Percentiles rank a stretch among this genome's conserved stretches.
Conservation (phyloP, 2,113 vertebrate genomes). For the Pimephales promelas region DNA sequence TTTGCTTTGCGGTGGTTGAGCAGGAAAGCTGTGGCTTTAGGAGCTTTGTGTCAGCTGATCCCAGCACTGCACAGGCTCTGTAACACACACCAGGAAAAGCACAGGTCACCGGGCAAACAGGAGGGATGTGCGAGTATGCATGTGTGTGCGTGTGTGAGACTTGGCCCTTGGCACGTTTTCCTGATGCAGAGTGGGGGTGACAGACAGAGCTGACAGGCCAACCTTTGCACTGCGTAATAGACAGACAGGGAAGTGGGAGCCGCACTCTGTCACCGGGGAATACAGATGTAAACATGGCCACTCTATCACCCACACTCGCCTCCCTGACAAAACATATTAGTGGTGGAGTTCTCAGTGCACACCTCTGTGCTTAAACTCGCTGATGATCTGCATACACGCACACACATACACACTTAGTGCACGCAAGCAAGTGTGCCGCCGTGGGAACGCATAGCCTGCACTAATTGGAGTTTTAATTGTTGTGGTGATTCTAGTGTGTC, state of each 20-base stretch:
- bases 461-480: constrained; percentile 53
- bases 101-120: constrained; percentile 29
- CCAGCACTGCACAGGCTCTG: constrained; percentile 25
- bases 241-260: constrained; percentile 46
- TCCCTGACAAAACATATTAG: constrained; percentile 56
- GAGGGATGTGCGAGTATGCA: neutral
- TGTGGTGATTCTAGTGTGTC: constrained; percentile 43
- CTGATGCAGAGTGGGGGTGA: constrained; percentile 51
- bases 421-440: neutral
- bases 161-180: constrained; percentile 19
- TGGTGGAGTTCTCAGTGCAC: constrained; percentile 36
- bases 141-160: neutral
- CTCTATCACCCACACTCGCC: constrained; percentile 44
- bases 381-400: constrained; percentile 40
- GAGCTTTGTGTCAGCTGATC: constrained; percentile 48
- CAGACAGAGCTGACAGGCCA: constrained; percentile 50
- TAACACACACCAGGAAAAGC: constrained; percentile 20
- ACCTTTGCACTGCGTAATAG: constrained; percentile 46
- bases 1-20: constrained; percentile 32
- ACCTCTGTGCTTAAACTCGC: constrained; percentile 41
- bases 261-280: constrained; percentile 33
- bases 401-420: constrained; percentile 1
- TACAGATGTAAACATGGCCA: constrained; percentile 44
- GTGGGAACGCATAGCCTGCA: constrained; percentile 21
- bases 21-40: constrained; percentile 52